These are phyloP conservation scores for Chamaetylas fuelleborni DNA, from an alignment of 2,113 vertebrate species.

Conservation along the genomic window DNA sequence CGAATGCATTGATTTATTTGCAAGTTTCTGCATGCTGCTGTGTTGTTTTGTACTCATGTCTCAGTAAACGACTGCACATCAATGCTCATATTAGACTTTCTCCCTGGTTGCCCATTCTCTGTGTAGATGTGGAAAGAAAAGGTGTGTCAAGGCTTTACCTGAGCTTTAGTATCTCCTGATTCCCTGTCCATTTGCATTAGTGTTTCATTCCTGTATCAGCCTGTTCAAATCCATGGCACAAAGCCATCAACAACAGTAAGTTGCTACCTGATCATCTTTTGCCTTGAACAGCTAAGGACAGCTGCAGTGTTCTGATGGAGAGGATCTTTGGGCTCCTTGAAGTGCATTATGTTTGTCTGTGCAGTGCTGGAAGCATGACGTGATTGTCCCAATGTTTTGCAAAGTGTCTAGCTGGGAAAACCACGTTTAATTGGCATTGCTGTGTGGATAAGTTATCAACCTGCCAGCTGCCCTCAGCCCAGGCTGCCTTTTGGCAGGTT, in stretches of 20 bases:
- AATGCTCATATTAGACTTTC: neutral
- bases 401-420: neutral
- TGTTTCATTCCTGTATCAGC: neutral
- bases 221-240: neutral
- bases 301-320: neutral
- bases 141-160: neutral
- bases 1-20: neutral
- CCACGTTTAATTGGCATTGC: neutral
- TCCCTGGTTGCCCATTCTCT: neutral
- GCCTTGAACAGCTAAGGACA: neutral
- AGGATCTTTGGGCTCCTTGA: neutral
- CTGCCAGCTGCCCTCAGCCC: neutral
- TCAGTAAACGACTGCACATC: neutral
- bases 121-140: neutral
- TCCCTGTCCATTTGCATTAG: neutral
- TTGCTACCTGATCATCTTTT: neutral
- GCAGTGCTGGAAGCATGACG: neutral
- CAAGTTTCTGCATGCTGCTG: neutral
- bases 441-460: neutral
- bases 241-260: neutral
- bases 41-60: neutral
- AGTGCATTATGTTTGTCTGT: neutral
- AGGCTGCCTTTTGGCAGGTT: neutral
- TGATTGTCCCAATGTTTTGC: neutral
- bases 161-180: neutral